These are phyloP conservation scores for Drosophila flavopinicola DNA, from an alignment of 2,888 invertebrate genomes.

Conservation along the genomic window DNA sequence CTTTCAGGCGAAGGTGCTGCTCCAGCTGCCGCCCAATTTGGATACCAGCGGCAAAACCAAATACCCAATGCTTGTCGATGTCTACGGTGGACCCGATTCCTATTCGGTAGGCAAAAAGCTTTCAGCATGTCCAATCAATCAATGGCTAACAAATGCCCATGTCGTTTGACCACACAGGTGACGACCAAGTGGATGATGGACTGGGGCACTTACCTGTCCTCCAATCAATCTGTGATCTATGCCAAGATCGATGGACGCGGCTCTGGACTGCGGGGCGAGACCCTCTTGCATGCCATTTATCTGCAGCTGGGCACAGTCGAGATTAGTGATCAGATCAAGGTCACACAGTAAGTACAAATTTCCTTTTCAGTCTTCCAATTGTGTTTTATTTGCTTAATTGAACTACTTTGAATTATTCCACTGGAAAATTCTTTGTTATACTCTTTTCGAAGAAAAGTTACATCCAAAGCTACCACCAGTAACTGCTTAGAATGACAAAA, in stretches of 20 bases:
- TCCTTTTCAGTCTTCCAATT: neutral
- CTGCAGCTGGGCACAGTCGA: slow-evolving; percentile 94
- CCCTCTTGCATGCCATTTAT: slow-evolving; percentile 92
- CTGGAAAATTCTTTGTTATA: too few relatives aligned
- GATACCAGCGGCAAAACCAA: slow-evolving; percentile 88
- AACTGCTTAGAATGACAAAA: too few relatives aligned
- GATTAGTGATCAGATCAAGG: slow-evolving; percentile 95
- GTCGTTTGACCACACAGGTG: slow-evolving; percentile 54
- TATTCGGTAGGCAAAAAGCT: slow-evolving; percentile 88
- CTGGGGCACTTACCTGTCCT: slow-evolving; percentile 95
- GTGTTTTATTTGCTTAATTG: too few relatives aligned
- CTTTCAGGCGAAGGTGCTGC: slow-evolving; percentile 89
- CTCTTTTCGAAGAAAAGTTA: too few relatives aligned
- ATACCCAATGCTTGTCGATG: slow-evolving; percentile 93
- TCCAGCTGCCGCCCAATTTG: slow-evolving; percentile 90
- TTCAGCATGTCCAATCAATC: neutral
- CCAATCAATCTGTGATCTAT: slow-evolving; percentile 93
- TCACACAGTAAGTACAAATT: slow-evolving; percentile 86
- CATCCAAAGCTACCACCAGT: too few relatives aligned
- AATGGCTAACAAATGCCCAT: neutral
- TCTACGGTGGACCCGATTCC: slow-evolving; percentile 97
- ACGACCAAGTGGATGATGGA: slow-evolving; percentile 91
- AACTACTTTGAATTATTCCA: too few relatives aligned
- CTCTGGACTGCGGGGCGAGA: slow-evolving; percentile 93
- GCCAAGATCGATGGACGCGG: slow-evolving; percentile 96